phyloP scores from a whole-genome alignment of 2,888 invertebrate species.

The Calameuta pallipes region DNA sequence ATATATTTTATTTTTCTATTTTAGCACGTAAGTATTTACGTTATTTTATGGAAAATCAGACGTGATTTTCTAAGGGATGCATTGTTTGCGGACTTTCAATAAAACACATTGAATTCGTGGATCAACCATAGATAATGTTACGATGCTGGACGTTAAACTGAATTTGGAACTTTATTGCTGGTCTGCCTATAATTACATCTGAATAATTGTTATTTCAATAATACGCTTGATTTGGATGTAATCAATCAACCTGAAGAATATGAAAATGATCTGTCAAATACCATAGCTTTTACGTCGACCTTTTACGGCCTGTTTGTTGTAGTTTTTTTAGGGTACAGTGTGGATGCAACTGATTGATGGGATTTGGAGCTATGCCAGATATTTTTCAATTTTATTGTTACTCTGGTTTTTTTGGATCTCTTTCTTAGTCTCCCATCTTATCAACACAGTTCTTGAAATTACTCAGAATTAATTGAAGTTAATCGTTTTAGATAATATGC shows the following conservation, averaged over 20 bases:
- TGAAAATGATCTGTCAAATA: conserved; percentile 5
- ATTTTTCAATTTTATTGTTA: not conserved
- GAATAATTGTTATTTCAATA: not conserved
- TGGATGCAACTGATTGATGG: conserved; percentile 31
- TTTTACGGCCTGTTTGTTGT: not conserved
- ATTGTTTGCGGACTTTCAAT: too few relatives aligned
- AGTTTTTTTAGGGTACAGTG: conserved; percentile 17
- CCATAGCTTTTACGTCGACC: not conserved
- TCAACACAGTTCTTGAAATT: too few relatives aligned
- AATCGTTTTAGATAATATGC: not conserved
- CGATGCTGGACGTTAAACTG: too few relatives aligned
- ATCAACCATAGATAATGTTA: too few relatives aligned
- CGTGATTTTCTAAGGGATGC: too few relatives aligned
- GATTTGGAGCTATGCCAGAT: conserved; percentile 32
- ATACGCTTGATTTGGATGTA: not conserved
- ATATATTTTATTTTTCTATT: too few relatives aligned
- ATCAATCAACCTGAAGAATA: conserved; percentile 17
- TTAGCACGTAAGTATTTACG: too few relatives aligned
- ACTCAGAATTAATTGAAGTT: conserved; percentile 22
- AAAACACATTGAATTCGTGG: too few relatives aligned
- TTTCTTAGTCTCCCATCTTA: too few relatives aligned
- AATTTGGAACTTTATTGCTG: not conserved
- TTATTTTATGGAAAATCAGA: too few relatives aligned
- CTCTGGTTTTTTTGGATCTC: too few relatives aligned
- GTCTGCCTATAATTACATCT: not conserved